Evolutionary conservation across 1,140 invertebrate species (phyloP).

Genomic region (Cydia fagiglandana): DNA sequence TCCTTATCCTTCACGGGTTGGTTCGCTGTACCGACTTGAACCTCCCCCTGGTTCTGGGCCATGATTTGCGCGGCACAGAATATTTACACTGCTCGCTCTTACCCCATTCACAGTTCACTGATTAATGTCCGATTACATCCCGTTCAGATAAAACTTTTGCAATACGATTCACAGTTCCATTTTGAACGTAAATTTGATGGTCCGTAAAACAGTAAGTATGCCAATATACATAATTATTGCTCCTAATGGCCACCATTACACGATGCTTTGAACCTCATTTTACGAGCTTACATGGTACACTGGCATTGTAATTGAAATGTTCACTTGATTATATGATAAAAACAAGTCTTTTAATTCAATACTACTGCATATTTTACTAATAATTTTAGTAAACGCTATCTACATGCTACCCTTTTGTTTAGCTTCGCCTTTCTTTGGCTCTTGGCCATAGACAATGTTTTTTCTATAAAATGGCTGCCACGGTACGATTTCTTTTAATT

Average conservation of each 20-base stretch:
- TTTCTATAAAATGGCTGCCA: conserved; percentile 77
- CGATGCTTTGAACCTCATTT: conserved; percentile 74
- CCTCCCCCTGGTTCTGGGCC: conserved; percentile 78
- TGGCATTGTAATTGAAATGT: conserved; percentile 44
- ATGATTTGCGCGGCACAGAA: conserved; percentile 58
- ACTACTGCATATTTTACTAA: conserved; percentile 61
- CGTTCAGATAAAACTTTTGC: conserved; percentile 49
- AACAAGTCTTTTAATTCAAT: conserved; percentile 51
- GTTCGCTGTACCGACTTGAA: conserved; percentile 74
- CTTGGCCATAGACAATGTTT: conserved; percentile 66
- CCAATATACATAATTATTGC: conserved; percentile 79
- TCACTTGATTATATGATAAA: conserved; percentile 53
- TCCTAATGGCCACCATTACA: conserved; percentile 79
- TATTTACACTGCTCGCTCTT: conserved; percentile 64
- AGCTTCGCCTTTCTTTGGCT: conserved; percentile 78
- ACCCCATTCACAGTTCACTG: conserved; percentile 61
- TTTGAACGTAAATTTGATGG: conserved; percentile 61
- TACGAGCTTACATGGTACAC: conserved; percentile 55
- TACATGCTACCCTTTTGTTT: conserved; percentile 78
- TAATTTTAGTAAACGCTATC: conserved; percentile 71
- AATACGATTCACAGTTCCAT: conserved; percentile 49
- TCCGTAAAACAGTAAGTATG: conserved; percentile 73
- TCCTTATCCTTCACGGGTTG: conserved; percentile 77
- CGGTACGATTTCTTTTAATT: conserved; percentile 57
- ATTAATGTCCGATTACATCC: conserved; percentile 60